Evolutionary conservation across 2,113 vertebrate species (phyloP).

Genomic region (Larimichthys crocea): DNA sequence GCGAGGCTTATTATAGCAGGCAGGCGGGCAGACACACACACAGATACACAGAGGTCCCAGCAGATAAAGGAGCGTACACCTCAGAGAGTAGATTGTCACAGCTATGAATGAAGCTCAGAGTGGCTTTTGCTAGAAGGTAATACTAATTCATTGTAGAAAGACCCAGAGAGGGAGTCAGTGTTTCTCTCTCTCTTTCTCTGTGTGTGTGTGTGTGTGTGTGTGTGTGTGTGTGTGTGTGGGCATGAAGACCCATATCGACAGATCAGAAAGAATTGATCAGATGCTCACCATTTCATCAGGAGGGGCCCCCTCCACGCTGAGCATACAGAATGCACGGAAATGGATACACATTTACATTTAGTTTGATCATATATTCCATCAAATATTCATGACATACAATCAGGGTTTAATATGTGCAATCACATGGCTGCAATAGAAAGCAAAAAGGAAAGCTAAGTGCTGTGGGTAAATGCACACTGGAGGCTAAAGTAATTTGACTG

Average conservation of each 20-base stretch:
- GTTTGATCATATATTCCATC: constrained; percentile 76
- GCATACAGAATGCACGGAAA: constrained; percentile 40
- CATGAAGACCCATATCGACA: constrained; percentile 24
- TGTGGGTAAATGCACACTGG: constrained; percentile 60
- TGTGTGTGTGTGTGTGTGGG: neutral
- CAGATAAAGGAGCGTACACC: constrained; percentile 75
- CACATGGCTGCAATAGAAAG: constrained; percentile 40
- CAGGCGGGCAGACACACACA: constrained; percentile 31
- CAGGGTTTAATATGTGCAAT: constrained; percentile 70
- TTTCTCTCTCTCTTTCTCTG: neutral
- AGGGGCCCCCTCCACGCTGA: constrained; percentile 14
- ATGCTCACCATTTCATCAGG: constrained; percentile 41
- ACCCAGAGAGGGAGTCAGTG: neutral
- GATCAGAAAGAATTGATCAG: constrained; percentile 54
- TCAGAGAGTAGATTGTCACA: constrained; percentile 73
- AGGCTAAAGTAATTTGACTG: constrained; percentile 52
- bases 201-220: constrained; percentile 9
- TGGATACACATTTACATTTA: constrained; percentile 72
- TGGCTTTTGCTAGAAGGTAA: constrained; percentile 59
- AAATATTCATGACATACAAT: constrained; percentile 77
- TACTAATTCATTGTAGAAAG: constrained; percentile 63
- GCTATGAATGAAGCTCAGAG: constrained; percentile 75
- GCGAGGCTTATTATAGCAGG: constrained; percentile 75
- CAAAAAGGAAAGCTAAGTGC: constrained; percentile 42
- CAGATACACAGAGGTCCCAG: constrained; percentile 54